phyloP scores from a whole-genome alignment of 2,113 vertebrate genomes.

The Phalacrocorax pelagicus region DNA sequence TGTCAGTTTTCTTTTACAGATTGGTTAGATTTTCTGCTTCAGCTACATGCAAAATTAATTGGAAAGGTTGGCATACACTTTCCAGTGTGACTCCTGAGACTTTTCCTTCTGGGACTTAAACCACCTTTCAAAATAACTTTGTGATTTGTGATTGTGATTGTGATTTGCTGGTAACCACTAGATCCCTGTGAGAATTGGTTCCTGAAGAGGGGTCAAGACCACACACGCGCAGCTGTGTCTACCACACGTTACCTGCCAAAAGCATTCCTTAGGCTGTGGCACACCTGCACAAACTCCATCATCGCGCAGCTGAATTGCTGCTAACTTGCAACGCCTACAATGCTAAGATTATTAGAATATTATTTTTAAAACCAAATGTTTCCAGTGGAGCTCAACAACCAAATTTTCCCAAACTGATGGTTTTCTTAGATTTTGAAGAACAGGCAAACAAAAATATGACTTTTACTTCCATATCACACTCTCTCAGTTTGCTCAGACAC shows the following conservation, averaged over 20 bases:
- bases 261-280: background rate
- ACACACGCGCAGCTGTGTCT: background rate
- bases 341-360: background rate
- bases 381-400: background rate
- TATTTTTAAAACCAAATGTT: background rate
- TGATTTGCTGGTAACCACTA: background rate
- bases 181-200: background rate
- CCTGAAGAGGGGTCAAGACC: background rate
- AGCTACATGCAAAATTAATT: background rate
- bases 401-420: background rate
- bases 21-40: background rate
- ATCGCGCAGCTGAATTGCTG: background rate
- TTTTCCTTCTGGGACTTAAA: background rate
- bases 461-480: background rate
- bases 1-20: background rate
- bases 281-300: background rate
- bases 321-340: background rate
- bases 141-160: background rate
- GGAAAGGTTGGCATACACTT: background rate
- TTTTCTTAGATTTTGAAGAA: background rate
- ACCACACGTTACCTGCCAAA: rapidly evolving
- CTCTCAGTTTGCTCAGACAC: background rate
- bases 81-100: background rate
- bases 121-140: background rate
- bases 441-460: rapidly evolving